phyloP scores from a whole-genome alignment of 2,888 invertebrate genomes.

The Nemotelus pantherinus region DNA sequence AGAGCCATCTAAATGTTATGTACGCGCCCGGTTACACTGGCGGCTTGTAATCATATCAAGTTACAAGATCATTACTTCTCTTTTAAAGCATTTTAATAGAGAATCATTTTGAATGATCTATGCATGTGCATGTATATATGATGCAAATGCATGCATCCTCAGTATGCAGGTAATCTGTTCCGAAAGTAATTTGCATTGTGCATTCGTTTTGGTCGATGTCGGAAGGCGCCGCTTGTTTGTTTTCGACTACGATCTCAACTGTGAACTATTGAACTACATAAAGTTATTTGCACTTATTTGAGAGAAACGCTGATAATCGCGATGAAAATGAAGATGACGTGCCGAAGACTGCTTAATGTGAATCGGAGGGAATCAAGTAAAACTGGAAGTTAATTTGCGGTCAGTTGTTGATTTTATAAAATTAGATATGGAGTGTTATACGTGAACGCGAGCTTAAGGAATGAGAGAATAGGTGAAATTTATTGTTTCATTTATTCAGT shows the following conservation, averaged over 20 bases:
- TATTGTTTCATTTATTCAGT: too few species aligned
- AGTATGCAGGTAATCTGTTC: slow-evolving; percentile 4
- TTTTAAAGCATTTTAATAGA: slow-evolving; percentile 27
- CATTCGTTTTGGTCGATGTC: slow-evolving; percentile 17
- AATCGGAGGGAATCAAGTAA: background rate
- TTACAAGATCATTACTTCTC: slow-evolving; percentile 11
- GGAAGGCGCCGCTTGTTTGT: slow-evolving; percentile 33
- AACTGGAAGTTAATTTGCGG: background rate
- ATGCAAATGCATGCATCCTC: background rate
- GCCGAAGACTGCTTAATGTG: background rate
- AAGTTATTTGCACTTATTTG: slow-evolving; percentile 15
- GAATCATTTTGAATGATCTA: background rate
- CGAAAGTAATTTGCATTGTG: slow-evolving; percentile 24
- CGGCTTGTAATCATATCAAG: background rate
- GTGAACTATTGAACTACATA: slow-evolving; percentile 30
- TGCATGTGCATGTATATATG: background rate
- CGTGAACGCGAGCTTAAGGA: too few species aligned
- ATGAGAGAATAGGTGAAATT: too few species aligned
- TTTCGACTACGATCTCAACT: slow-evolving; percentile 4
- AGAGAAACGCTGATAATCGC: background rate
- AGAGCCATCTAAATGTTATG: slow-evolving; percentile 24
- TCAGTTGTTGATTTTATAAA: too few species aligned
- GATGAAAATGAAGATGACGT: background rate
- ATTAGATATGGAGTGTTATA: too few species aligned
- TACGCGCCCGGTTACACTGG: background rate